Base-by-base conservation (phyloP, 1,140 invertebrate species). In the Listronotus oregonensis region DNA sequence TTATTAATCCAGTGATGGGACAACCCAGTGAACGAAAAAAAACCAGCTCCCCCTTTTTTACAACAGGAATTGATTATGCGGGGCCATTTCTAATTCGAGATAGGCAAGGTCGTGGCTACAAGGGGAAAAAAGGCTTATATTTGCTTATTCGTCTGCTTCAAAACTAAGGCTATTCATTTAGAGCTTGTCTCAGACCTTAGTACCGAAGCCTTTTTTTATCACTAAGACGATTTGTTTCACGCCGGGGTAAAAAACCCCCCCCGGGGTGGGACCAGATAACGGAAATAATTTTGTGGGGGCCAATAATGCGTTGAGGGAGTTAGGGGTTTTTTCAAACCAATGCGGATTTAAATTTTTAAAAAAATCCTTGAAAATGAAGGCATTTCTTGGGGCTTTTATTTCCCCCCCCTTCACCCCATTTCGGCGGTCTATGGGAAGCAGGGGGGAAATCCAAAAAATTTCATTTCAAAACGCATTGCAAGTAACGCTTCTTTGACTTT, bases 281-380 rank as follows among this genome's bases (percentile, higher is more conserved):
- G 46, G 55, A 9, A 60, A n/a, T 0, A 66, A 47, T 27, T 66
- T 60, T 60, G 21, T 60, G 0, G 49, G 64, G n/a, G 64, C 56
- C 8, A 52, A 60, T 4, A 49, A 59, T 54, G 31, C 59, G 17
- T 44, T 66, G 18, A 43, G 42, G 31, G 15, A 42, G 14, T 43
- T 66, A 34, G 32, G 56, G 46, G n/a, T 44, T 46, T 34, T 27
- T 44, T 18, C 9, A 7, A 15, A 5, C 11, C 5, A 18, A 46
- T 46, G 11, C 39, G 8, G 8, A n/a, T 9, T n/a, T n/a, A n/a
- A n/a, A 40, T 9, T n/a, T 40, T 40, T 9, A 40, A 8, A 9
- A n/a, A 40, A 40, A 9, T n/a, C 39, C 39, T 40, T 40, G 39
- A 40, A n/a, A 40, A 40, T n/a, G 39, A 40, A n/a, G 39, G 39